Evolutionary conservation across 2,888 invertebrate genomes (phyloP).

Genomic region (Brachypalpus laphriformis): DNA sequence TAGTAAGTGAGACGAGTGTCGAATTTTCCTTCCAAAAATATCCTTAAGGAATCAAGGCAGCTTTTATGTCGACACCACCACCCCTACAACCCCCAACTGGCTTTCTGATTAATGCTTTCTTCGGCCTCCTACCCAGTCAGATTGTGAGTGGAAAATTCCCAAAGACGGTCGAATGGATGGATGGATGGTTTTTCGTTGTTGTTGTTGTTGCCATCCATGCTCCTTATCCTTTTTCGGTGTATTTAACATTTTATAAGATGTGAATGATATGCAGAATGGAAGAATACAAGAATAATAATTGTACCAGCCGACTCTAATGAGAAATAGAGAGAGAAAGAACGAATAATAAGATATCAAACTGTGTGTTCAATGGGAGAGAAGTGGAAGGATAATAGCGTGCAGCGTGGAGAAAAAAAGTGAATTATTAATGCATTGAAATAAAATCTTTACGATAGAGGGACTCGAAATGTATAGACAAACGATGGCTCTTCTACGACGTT

Average conservation of each 20-base stretch:
- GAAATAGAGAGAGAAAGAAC: background rate
- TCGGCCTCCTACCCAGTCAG: background rate
- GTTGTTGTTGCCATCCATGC: too few species aligned
- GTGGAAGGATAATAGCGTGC: conserved; percentile 7
- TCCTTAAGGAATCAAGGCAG: conserved; percentile 12
- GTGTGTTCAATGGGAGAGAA: conserved; percentile 19
- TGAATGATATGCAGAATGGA: conserved; percentile 42
- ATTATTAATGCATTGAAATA: conserved; percentile 34
- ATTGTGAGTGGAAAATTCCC: conserved; percentile 35
- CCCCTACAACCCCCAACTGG: background rate
- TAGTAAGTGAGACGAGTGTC: background rate
- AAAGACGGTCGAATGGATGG: background rate
- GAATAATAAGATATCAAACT: conserved; percentile 15
- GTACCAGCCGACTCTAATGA: background rate
- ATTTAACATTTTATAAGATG: conserved; percentile 2
- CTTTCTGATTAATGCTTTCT: conserved; percentile 25
- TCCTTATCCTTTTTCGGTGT: background rate
- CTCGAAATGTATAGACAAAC: conserved; percentile 24
- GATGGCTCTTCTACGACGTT: conserved; percentile 27
- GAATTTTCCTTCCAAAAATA: conserved; percentile 6
- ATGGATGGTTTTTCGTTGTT: background rate
- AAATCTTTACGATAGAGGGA: conserved; percentile 1
- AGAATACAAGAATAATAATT: conserved; percentile 21
- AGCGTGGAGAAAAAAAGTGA: background rate
- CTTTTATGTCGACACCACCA: background rate